Conservation (phyloP, 2,888 invertebrate species). For the Tetranychus truncatus region DNA sequence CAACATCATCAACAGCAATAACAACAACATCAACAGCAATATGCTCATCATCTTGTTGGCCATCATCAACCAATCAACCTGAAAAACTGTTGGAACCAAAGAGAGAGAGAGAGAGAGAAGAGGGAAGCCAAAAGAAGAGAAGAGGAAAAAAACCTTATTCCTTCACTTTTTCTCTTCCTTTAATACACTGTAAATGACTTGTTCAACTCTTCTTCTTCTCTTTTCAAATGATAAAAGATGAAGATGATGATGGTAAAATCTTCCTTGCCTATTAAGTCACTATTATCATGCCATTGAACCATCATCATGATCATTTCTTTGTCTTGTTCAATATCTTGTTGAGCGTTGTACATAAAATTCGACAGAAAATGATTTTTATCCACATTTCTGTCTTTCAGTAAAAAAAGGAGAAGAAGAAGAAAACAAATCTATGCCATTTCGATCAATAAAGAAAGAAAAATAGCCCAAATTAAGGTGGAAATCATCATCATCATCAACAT, state of each 20-base stretch:
- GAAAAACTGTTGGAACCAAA: not conserved
- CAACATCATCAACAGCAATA: not conserved
- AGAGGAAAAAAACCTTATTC: slow-evolving; percentile 10
- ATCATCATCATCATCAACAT: not conserved
- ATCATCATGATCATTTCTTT: not conserved
- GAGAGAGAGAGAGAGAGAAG: not conserved
- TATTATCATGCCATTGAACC: not conserved
- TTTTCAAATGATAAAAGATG: not conserved
- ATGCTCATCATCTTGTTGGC: not conserved
- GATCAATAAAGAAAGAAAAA: not conserved
- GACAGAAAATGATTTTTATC: not conserved
- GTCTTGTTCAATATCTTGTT: too few relatives aligned
- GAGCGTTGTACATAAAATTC: not conserved
- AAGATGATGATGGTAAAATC: not conserved
- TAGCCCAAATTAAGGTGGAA: not conserved
- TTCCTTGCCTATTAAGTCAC: not conserved
- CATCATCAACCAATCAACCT: slow-evolving; percentile 1
- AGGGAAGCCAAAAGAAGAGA: not conserved
- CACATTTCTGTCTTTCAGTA: not conserved
- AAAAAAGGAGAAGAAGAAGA: too few relatives aligned
- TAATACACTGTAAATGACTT: not conserved
- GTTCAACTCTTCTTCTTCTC: not conserved
- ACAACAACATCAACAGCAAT: too few relatives aligned
- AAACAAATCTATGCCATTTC: too few relatives aligned
- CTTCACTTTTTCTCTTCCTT: not conserved